Percentiles rank a stretch among this genome's conserved stretches.
phyloP scores from a whole-genome alignment of 2,888 invertebrate genomes.

The Stegana nigrithorax region DNA sequence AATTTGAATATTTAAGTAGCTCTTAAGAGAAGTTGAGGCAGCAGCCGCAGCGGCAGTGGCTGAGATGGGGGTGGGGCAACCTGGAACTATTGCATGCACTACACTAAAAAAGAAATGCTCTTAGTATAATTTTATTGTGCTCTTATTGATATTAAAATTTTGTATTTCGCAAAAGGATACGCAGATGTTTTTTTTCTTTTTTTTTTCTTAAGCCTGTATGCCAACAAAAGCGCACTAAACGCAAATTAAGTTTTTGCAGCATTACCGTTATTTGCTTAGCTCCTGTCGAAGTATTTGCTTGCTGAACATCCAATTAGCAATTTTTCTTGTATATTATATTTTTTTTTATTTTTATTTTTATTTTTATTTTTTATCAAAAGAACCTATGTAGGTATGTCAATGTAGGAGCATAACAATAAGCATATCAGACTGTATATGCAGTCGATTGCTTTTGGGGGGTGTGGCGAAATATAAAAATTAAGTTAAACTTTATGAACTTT shows the following conservation, averaged over 20 bases:
- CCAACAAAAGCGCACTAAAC: no score
- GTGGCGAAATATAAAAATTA: slow-evolving; percentile 7
- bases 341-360: neutral
- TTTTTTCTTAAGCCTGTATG: neutral
- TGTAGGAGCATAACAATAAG: neutral
- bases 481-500: slow-evolving; percentile 23
- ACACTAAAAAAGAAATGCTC: neutral
- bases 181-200: neutral
- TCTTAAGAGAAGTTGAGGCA: no score
- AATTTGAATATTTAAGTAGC: slow-evolving; percentile 21
- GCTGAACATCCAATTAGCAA: neutral
- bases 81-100: neutral
- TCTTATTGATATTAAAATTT: slow-evolving; percentile 13
- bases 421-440: slow-evolving; percentile 35
- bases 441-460: slow-evolving; percentile 7
- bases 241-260: no score
- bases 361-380: neutral
- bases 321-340: neutral
- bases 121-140: slow-evolving; percentile 11
- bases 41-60: no score
- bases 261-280: no score
- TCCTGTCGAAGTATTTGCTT: no score
- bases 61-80: neutral
- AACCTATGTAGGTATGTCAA: neutral
- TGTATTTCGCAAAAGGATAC: neutral